Base-by-base conservation (phyloP, 2,888 invertebrate genomes). In the Noctua comes region DNA sequence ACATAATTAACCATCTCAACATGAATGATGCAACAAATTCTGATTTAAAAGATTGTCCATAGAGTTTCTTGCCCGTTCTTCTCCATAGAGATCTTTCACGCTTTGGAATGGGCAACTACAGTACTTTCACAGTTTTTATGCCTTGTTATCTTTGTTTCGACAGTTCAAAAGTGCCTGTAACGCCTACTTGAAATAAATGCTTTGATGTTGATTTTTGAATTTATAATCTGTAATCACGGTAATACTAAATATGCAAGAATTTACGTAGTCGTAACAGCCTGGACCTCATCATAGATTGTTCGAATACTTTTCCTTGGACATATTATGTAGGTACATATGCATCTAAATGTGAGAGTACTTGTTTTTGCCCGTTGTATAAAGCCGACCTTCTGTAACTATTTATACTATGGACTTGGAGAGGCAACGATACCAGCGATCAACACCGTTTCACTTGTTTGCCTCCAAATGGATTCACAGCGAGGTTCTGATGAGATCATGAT, bases 401-500 rank as follows among this genome's bases (percentile, higher is more conserved):
- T 62, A 54, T 27, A 0, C 8, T 10, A 31, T 62, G 18, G 1
- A 18, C 18, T 10, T 36, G 31, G 24, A 36, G 76, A 82, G 51
- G 36, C 73, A 80, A 54, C 70, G 62, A 79, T 74, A 76, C 86
- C 70, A 46, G 65, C 77, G 77, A 86, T 82, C 81, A 88, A 76
- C 83, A 69, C 66, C 43, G 68, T 72, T 79, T 27, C 66, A 76
- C 75, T 87, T 88, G 85, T 87, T 87, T 79, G 83, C 79, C 48
- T 57, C 57, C 70, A 81, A 88, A 87, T 87, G 80, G 73, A 85
- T 82, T 72, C 62, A 16, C 80, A 62, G 71, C 27, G 64, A 78
- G 74, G 79, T 80, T 78, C 73, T 84, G 79, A 86, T 86, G 72
- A 75, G 62, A 73, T 84, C 79, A 73, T 77, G 68, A 85, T 86